A percentile compares a stretch with the other conserved stretches of the same genome.
Conservation (phyloP, 2,888 invertebrate species). For the Matsumyia berberina region DNA sequence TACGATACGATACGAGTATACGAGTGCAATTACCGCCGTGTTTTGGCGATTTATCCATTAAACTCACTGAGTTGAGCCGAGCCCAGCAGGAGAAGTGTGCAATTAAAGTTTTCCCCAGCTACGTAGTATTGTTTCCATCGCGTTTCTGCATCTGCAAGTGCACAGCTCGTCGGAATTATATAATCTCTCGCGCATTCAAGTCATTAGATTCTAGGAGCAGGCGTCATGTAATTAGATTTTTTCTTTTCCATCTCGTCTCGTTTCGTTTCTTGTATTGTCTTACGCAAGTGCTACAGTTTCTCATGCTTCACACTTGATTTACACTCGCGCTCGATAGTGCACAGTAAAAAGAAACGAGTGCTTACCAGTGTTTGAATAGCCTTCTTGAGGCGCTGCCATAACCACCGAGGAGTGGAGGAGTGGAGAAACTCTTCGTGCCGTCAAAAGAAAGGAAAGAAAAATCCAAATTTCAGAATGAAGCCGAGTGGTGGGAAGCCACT, state of each 20-base stretch:
- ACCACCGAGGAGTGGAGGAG: neutral
- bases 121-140: conserved; percentile 61
- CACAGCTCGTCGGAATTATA: conserved; percentile 50
- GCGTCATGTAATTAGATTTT: conserved; percentile 66
- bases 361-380: conserved; percentile 10
- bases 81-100: conserved; percentile 39
- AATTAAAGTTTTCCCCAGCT: conserved; percentile 67
- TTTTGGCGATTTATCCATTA: conserved; percentile 69
- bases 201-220: conserved; percentile 60
- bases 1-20: conserved; percentile 40
- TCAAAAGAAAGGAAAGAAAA: conserved; percentile 28
- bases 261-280: conserved; percentile 48
- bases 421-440: conserved; percentile 25
- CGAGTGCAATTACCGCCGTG: conserved; percentile 67
- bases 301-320: conserved; percentile 68
- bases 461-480: conserved; percentile 77
- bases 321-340: conserved; percentile 63
- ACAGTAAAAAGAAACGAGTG: conserved; percentile 42
- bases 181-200: conserved; percentile 54
- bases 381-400: conserved; percentile 4
- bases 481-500: conserved; percentile 80
- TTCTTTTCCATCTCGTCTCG: no score
- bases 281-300: conserved; percentile 64
- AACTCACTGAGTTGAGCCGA: conserved; percentile 44
- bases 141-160: neutral